Percentiles rank a stretch among this genome's conserved stretches.
These are phyloP conservation scores for Drosophila formosana DNA, from an alignment of 2,888 invertebrate genomes.

Conservation along the genomic window DNA sequence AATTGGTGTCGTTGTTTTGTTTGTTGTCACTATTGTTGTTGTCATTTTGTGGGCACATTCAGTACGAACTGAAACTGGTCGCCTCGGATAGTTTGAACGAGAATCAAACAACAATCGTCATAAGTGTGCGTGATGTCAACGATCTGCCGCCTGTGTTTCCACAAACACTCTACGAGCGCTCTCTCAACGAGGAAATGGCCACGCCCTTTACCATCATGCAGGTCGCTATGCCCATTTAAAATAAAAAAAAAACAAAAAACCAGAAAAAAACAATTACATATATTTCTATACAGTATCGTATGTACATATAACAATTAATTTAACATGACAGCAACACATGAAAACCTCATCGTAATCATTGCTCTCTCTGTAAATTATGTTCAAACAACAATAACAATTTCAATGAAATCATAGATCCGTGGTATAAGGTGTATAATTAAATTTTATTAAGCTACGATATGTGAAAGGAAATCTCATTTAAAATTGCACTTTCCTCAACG, in stretches of 20 bases:
- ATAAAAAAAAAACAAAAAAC: background rate
- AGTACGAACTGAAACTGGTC: conserved; percentile 95
- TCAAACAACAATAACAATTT: conserved; percentile 32
- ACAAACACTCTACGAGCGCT: conserved; percentile 89
- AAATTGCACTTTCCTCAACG: background rate
- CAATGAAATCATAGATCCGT: conserved; percentile 13
- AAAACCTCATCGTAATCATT: conserved; percentile 47
- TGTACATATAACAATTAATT: conserved; percentile 56
- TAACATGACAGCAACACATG: conserved; percentile 44
- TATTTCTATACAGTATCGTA: conserved; percentile 13
- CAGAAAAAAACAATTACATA: background rate
- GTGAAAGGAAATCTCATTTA: conserved; percentile 19
- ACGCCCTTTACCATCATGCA: conserved; percentile 91
- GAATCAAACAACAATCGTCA: conserved; percentile 93
- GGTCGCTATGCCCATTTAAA: conserved; percentile 86
- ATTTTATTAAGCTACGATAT: conserved; percentile 33
- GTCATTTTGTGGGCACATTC: conserved; percentile 20
- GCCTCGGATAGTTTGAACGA: conserved; percentile 96
- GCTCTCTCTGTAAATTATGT: conserved; percentile 42
- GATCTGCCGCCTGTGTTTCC: conserved; percentile 94
- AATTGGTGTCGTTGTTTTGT: background rate
- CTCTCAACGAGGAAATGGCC: conserved; percentile 91
- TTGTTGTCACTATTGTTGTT: conserved; percentile 15
- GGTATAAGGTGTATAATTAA: conserved; percentile 34
- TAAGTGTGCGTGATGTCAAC: conserved; percentile 94